Evolutionary conservation across 2,113 vertebrate genomes (phyloP).

Genomic region (Rynchops niger): DNA sequence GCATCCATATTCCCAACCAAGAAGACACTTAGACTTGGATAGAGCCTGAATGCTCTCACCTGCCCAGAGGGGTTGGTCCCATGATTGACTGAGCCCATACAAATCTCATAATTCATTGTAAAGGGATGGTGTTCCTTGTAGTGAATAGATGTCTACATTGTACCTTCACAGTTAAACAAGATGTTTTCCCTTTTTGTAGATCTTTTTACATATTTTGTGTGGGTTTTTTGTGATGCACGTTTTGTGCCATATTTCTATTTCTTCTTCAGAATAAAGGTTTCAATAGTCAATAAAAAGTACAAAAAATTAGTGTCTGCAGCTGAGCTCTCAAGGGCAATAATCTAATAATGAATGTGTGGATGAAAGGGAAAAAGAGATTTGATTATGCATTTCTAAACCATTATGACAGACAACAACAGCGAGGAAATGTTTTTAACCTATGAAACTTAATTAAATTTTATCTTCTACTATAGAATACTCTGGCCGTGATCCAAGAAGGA

Average conservation of each 20-base stretch:
- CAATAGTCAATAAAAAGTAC: not conserved
- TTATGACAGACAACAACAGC: not conserved
- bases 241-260: not conserved
- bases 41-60: not conserved
- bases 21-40: not conserved
- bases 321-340: conserved; percentile 35
- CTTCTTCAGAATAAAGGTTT: not conserved
- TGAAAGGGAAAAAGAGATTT: conserved; percentile 18
- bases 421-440: conserved; percentile 39
- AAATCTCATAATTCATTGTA: not conserved
- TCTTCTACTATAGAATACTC: not conserved
- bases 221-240: not conserved
- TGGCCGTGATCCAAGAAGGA: not conserved
- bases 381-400: conserved; percentile 37
- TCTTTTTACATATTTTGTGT: not conserved
- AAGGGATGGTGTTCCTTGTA: not conserved
- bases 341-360: conserved; percentile 1
- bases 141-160: not conserved
- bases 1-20: not conserved
- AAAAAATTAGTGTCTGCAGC: not conserved
- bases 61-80: not conserved
- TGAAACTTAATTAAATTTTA: conserved; percentile 53
- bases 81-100: not conserved
- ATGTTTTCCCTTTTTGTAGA: not conserved
- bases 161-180: rapidly evolving